Conservation (phyloP, 2,888 invertebrate genomes). For the Diplazon laetatorius region DNA sequence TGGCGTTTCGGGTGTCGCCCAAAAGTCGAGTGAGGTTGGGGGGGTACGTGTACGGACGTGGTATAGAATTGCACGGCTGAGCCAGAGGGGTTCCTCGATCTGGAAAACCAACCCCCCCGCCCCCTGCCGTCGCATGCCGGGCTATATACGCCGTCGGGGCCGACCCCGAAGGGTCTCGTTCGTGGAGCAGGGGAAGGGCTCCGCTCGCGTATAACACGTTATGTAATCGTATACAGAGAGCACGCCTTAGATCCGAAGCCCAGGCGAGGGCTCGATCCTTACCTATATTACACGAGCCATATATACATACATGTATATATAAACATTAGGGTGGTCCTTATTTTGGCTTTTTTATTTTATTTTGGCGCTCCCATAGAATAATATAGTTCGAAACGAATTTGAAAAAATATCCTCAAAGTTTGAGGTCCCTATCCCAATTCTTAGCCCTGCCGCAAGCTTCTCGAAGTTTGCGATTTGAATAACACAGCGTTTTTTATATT, state of each 20-base stretch:
- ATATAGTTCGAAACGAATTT: no score
- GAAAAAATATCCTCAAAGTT: no score
- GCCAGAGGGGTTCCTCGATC: constrained; percentile 72
- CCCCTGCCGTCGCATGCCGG: constrained; percentile 69
- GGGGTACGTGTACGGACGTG: background rate
- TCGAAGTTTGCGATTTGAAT: no score
- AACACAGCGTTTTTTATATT: no score
- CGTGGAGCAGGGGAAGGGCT: constrained; percentile 66
- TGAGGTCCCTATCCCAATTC: no score
- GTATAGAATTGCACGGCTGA: constrained; percentile 32
- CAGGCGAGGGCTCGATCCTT: constrained; percentile 15
- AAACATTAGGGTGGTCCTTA: no score
- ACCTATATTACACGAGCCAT: background rate
- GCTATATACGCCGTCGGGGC: constrained; percentile 63
- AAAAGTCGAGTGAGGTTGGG: constrained; percentile 54
- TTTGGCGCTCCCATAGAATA: no score
- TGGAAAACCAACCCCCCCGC: constrained; percentile 75
- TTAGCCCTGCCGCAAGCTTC: no score
- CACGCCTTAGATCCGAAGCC: constrained; percentile 74
- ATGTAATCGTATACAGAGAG: constrained; percentile 79
- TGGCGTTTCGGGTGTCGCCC: constrained; percentile 73
- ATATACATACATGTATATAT: background rate
- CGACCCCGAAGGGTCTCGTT: constrained; percentile 76
- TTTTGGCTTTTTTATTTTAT: no score
- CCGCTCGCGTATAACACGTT: constrained; percentile 73